Evolutionary conservation across 2,888 invertebrate genomes (phyloP).

Genomic region (Agriopis aurantiaria): DNA sequence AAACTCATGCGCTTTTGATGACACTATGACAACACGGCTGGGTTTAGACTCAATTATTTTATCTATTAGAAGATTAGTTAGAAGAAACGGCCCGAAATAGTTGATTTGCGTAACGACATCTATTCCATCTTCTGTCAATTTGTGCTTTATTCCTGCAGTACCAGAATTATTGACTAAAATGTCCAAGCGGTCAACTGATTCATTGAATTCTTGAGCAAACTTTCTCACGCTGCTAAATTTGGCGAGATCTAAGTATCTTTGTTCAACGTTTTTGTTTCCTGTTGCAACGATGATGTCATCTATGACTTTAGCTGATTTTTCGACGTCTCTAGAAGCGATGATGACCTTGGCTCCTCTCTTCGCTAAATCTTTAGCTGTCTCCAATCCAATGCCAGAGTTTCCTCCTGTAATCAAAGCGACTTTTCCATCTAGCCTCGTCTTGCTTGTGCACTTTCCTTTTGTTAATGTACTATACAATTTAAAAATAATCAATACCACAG

Average conservation of each 20-base stretch:
- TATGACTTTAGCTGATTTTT: slow-evolving; percentile 89
- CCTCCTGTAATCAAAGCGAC: slow-evolving; percentile 92
- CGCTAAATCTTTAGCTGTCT: slow-evolving; percentile 90
- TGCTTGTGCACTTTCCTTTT: slow-evolving; percentile 65
- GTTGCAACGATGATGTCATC: slow-evolving; percentile 90
- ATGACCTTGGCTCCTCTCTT: slow-evolving; percentile 88
- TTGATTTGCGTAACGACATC: slow-evolving; percentile 89
- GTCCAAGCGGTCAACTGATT: slow-evolving; percentile 81
- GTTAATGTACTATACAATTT: slow-evolving; percentile 11
- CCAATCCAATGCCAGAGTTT: slow-evolving; percentile 93
- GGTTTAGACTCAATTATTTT: slow-evolving; percentile 71
- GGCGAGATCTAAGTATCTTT: slow-evolving; percentile 79
- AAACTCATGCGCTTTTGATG: slow-evolving; percentile 67
- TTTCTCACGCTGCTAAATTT: slow-evolving; percentile 82
- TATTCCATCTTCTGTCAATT: slow-evolving; percentile 86
- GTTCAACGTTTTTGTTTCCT: slow-evolving; percentile 89
- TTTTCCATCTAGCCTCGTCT: slow-evolving; percentile 80
- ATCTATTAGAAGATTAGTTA: slow-evolving; percentile 88
- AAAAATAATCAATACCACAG: background rate
- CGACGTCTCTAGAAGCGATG: slow-evolving; percentile 92
- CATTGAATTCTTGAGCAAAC: slow-evolving; percentile 87
- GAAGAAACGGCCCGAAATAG: slow-evolving; percentile 90
- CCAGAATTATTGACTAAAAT: slow-evolving; percentile 89
- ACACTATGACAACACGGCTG: slow-evolving; percentile 77
- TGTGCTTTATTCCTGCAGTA: slow-evolving; percentile 65